Conservation (phyloP, 2,888 invertebrate species). For the Gerris lacustris region DNA sequence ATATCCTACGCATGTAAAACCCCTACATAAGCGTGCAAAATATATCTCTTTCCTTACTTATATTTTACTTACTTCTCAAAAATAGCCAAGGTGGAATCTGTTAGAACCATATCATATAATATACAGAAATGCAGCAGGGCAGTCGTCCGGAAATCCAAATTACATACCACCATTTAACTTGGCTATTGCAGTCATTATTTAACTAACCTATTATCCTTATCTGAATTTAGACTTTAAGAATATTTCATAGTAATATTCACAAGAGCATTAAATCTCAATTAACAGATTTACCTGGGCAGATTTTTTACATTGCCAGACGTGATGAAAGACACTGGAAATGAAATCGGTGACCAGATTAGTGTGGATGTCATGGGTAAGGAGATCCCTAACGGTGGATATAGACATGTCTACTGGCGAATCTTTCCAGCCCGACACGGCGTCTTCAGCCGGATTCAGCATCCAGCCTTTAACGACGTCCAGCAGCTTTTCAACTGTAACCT, state of each 20-base stretch:
- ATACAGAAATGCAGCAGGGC: too few relatives aligned
- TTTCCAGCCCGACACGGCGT: background rate
- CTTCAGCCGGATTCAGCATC: background rate
- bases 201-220: background rate
- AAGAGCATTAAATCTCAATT: background rate
- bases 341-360: background rate
- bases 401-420: background rate
- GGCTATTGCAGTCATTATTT: background rate
- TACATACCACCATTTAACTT: background rate
- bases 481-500: background rate
- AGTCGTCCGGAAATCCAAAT: too few relatives aligned
- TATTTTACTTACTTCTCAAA: too few relatives aligned
- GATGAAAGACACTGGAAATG: background rate
- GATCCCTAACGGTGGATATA: background rate
- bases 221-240: background rate
- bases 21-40: too few relatives aligned
- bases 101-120: too few relatives aligned
- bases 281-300: background rate
- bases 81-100: too few relatives aligned
- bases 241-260: background rate
- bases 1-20: too few relatives aligned
- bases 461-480: background rate
- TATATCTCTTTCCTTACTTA: too few relatives aligned
- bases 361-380: background rate
- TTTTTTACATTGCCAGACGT: background rate